Conservation (phyloP, 1,140 invertebrate genomes). For the Drosophila obscura region DNA sequence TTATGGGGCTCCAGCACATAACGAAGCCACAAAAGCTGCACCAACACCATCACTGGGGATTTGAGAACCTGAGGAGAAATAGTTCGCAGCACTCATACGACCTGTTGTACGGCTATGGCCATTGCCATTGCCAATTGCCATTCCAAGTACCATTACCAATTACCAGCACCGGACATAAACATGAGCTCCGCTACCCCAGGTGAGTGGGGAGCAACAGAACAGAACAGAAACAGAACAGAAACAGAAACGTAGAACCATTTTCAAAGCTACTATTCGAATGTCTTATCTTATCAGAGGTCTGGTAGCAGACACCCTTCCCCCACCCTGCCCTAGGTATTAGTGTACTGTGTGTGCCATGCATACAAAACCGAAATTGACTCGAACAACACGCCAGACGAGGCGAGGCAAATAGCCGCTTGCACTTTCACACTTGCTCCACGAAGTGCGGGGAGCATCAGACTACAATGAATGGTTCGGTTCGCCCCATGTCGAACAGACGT, state of each 20-base stretch:
- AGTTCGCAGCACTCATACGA: constrained; percentile 57
- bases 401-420: constrained; percentile 10
- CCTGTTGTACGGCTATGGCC: constrained; percentile 52
- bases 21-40: constrained; percentile 41
- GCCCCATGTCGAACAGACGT: neutral
- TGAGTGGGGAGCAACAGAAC: neutral
- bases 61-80: constrained; percentile 1
- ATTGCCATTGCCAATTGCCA: constrained; percentile 28
- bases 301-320: constrained; percentile 33
- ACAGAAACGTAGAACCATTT: too few relatives aligned
- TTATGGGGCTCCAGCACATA: constrained; percentile 39
- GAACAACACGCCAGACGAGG: neutral
- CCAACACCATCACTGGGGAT: constrained; percentile 5
- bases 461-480: constrained; percentile 35
- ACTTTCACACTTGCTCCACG: constrained; percentile 15
- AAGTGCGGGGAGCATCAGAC: neutral
- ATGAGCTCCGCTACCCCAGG: constrained; percentile 1
- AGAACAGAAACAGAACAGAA: neutral
- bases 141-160: constrained; percentile 34
- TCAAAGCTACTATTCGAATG: constrained; percentile 20
- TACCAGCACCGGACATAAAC: constrained; percentile 33
- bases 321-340: constrained; percentile 13
- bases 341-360: constrained; percentile 41
- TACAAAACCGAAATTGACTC: constrained; percentile 32
- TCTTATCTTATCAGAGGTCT: constrained; percentile 66